Conservation (phyloP, 2,113 vertebrate species). For the Cairina moschata region DNA sequence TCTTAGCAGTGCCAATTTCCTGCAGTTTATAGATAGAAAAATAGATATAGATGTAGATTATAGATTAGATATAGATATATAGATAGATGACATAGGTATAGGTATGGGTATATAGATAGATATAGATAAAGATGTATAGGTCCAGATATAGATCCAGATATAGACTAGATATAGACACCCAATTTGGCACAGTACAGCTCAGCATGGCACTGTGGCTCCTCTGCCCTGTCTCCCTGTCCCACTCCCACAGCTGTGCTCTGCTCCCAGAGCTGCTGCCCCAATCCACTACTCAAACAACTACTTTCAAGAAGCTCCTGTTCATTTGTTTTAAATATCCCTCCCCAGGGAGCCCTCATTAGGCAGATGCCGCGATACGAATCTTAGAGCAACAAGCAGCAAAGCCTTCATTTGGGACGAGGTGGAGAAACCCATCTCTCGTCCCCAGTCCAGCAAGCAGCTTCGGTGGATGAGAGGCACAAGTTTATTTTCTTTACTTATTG, state of each 20-base stretch:
- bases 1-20: background rate
- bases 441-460: background rate
- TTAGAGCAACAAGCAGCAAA: background rate
- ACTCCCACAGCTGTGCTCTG: background rate
- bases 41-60: background rate
- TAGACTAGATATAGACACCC: too few species aligned
- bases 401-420: background rate
- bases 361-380: background rate
- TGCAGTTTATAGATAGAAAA: background rate
- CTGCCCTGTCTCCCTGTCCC: too few species aligned
- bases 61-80: background rate
- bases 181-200: rapidly evolving
- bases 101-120: background rate
- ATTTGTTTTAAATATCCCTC: background rate
- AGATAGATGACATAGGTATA: too few species aligned
- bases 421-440: background rate
- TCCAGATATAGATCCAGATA: background rate
- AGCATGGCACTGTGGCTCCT: rapidly evolving
- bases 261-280: background rate
- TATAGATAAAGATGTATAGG: too few species aligned
- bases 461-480: background rate
- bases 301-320: background rate
- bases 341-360: background rate
- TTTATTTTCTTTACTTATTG: background rate
- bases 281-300: background rate